phyloP scores from a whole-genome alignment of 2,888 invertebrate species.

The Nephrotoma flavescens region DNA sequence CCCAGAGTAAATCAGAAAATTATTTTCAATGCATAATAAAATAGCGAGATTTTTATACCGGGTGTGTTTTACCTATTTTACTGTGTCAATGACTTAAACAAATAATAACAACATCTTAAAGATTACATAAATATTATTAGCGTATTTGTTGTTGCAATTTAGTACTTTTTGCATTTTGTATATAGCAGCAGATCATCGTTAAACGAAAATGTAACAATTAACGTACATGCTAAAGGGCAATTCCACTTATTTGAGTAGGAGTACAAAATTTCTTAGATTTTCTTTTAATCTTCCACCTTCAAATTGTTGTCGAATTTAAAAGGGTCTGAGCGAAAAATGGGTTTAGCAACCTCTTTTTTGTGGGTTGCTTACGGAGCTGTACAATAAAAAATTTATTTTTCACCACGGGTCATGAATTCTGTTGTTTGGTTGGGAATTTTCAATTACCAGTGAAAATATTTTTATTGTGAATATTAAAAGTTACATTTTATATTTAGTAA shows the following conservation, averaged over 20 bases:
- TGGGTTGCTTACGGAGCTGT: neutral
- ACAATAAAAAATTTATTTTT: neutral
- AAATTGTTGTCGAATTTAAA: neutral
- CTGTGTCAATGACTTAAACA: neutral
- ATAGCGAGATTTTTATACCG: neutral
- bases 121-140: neutral
- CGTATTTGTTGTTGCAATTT: no score
- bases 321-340: neutral
- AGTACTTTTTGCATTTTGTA: neutral
- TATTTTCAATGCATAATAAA: neutral
- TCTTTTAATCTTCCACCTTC: neutral
- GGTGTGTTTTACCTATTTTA: neutral
- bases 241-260: neutral
- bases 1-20: neutral
- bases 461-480: no score
- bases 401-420: neutral
- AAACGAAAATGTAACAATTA: neutral
- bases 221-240: neutral
- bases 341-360: neutral
- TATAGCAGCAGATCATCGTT: neutral
- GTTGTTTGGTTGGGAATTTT: neutral
- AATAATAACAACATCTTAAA: neutral
- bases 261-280: neutral
- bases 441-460: no score
- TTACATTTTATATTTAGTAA: no score